phyloP scores from a whole-genome alignment of 2,888 invertebrate genomes.

The Cremastinae sp. region DNA sequence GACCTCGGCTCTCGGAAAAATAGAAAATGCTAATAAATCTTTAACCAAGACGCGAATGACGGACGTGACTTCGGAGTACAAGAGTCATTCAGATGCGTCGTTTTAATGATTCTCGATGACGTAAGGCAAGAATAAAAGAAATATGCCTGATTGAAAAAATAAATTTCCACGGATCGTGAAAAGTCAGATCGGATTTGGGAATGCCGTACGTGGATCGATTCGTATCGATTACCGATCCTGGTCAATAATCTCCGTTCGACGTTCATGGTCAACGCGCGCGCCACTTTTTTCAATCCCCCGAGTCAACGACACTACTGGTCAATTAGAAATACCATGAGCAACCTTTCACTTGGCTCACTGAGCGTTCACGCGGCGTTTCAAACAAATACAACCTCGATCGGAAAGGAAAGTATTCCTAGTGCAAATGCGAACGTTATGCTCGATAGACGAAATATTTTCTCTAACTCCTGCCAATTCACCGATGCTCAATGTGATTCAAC shows the following conservation, averaged over 20 bases:
- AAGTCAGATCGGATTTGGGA: neutral
- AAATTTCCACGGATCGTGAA: neutral
- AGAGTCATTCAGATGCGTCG: neutral
- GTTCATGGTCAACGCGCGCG: conserved; percentile 48
- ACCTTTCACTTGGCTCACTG: conserved; percentile 48
- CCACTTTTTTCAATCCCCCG: conserved; percentile 20
- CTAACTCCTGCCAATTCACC: conserved; percentile 15
- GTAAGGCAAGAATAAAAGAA: neutral
- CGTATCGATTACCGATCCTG: conserved; percentile 7
- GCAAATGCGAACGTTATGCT: conserved; percentile 29
- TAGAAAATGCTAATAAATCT: conserved; percentile 28
- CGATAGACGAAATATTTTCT: conserved; percentile 17
- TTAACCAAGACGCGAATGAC: conserved; percentile 8
- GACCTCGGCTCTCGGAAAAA: neutral
- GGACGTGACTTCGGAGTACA: conserved; percentile 1
- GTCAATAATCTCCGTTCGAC: conserved; percentile 38
- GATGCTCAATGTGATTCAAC: too few species aligned
- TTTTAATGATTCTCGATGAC: neutral
- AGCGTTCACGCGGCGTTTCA: conserved; percentile 36
- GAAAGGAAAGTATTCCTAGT: conserved; percentile 42
- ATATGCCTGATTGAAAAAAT: neutral
- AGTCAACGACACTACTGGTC: conserved; percentile 31
- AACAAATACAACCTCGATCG: conserved; percentile 45
- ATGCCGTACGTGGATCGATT: conserved; percentile 14
- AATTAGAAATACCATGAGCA: conserved; percentile 37